Conservation (phyloP, 2,888 invertebrate species). For the Clanis bilineata region DNA sequence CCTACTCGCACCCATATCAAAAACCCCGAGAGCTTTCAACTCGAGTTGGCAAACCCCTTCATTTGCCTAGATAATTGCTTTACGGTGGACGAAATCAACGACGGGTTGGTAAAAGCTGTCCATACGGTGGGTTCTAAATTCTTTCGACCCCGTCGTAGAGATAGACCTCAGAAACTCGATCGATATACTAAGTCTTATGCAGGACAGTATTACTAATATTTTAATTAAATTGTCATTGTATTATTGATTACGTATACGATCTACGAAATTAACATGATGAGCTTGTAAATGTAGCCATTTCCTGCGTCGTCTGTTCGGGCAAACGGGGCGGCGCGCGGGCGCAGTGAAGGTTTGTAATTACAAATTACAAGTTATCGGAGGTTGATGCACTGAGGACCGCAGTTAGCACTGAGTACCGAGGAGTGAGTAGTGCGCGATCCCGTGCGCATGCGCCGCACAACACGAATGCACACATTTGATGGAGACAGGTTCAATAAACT, state of each 20-base stretch:
- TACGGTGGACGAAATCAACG: too few relatives aligned
- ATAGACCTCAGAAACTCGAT: too few relatives aligned
- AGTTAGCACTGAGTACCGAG: constrained; percentile 13
- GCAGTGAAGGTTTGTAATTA: constrained; percentile 78
- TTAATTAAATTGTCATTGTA: constrained; percentile 35
- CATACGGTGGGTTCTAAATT: too few relatives aligned
- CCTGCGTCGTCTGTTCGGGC: constrained; percentile 64
- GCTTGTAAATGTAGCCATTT: constrained; percentile 67
- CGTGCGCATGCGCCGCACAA: constrained; percentile 39
- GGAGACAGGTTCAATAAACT: constrained; percentile 77
- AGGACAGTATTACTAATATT: too few relatives aligned
- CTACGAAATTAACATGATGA: constrained; percentile 58
- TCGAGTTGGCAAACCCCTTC: too few relatives aligned
- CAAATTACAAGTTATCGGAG: constrained; percentile 78
- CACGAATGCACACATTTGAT: constrained; percentile 69
- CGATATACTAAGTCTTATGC: too few relatives aligned
- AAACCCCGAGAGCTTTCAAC: too few relatives aligned
- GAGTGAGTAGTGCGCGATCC: constrained; percentile 26
- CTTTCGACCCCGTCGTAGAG: too few relatives aligned
- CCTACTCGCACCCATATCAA: too few relatives aligned
- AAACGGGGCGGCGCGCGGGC: too few relatives aligned
- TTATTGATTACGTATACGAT: constrained; percentile 48
- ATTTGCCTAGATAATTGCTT: too few relatives aligned
- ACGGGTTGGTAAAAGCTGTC: too few relatives aligned
- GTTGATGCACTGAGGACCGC: constrained; percentile 65